Evolutionary conservation across 2,888 invertebrate genomes (phyloP), one percentile per base, ranked within the genome.

Genomic region (Cephus nigrinus): DNA sequence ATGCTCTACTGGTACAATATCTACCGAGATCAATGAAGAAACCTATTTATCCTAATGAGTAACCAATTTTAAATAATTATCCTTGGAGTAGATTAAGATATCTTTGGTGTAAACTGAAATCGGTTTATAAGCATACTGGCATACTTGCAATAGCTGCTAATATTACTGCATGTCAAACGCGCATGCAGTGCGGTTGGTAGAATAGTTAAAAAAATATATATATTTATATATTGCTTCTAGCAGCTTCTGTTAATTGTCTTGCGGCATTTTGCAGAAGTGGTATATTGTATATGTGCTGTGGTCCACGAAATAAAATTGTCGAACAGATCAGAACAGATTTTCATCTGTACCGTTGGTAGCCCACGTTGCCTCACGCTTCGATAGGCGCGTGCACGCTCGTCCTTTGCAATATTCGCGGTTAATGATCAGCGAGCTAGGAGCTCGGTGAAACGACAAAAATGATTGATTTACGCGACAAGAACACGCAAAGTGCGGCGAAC

Each of bases 401-500:
- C 23, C 77, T 75, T 40, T 77, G 77, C 74, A 71, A 77, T 71
- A 69, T 77, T 77, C 71, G 69, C 77, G 75, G 74, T 74, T 77
- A 75, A 77, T 74, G 77, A 75, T 74, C 68, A 69, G 40, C 31
- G 74, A 69, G 77, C 74, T 35, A 34, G 34, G 4, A 30, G 12
- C 33, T 69, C 69, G 76, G 69, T 77, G n/a, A 36, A 55, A 55
- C 55, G 55, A 74, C 11, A 77, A 84, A 87, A 86, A 89, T 89
- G 89, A 86, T 88, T 82, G 89, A 89, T 84, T 82, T 89, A 79
- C 86, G 87, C 11, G 82, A 83, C 71, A 84, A 86, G 11, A 86
- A 81, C 76, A 75, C 83, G 33, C 82, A 80, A 76, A 81, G 79
- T 78, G 55, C 81, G 30, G 69, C 80, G 11, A 76, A 80, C 34